Evolutionary conservation across 1,140 invertebrate genomes (phyloP), one percentile per base, ranked within the genome.

Genomic region (Whitmania pigra): DNA sequence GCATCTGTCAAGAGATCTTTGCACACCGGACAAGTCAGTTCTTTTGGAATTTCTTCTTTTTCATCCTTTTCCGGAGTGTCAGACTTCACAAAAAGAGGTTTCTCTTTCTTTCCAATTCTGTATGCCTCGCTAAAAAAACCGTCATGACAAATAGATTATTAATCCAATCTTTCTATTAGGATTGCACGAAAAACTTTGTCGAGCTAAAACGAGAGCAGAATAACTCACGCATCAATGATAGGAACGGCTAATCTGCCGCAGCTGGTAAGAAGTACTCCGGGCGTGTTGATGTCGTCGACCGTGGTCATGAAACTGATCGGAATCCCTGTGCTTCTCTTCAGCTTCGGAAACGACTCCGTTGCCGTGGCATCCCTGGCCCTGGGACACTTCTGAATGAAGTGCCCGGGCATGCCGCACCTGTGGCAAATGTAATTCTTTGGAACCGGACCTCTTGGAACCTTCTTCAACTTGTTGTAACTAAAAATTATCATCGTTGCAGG

Each of bases 321-420:
- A 78, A 99, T 98, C n/a, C 95, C 95, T 72, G 95, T 90, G 53
- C 71, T 74, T 17, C 73, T 55, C 70, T 74, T 74, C 53, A 74
- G 49, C 15, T 67, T 53, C 15, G 53, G 54, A 17, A 72, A 31
- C 31, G 53, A 66, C 13, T 70, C 69, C 6, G 31, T 25, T 17
- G 31, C 15, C 0, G 11, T 53, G n/a, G 29, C 25, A 40, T 68
- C 40, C n/a, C 36, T 36, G 40, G 36, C 22, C 25, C 67, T 22
- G 5, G 92, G 91, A 80, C 94, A 97, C 82, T 94, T 90, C 81
- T 92, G 93, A 71, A 94, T 95, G 91, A 92, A 97, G 84, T 97
- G 94, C 1, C 94, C 94, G 73, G 87, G 86, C 80, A 93, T 89
- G 77, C 91, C 88, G 82, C 94, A 97, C 79, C 92, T 91, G 79